Conservation (phyloP, 2,113 vertebrate species). For the Hucho hucho region DNA sequence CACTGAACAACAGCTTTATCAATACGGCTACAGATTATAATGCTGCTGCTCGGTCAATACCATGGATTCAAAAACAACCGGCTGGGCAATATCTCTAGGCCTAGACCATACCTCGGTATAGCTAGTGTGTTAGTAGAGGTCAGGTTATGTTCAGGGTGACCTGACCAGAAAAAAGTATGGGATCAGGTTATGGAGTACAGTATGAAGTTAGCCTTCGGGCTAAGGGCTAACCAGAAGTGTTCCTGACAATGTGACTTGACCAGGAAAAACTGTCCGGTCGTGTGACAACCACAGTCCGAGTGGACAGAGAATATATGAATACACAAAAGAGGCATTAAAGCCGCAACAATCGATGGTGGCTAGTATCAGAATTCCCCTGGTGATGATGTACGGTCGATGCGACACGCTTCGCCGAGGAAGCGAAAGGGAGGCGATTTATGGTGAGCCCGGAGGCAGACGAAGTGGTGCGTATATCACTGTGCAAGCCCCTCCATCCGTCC, state of each 20-base stretch:
- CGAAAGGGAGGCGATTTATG: background rate
- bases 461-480: background rate
- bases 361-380: constrained; percentile 27
- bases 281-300: background rate
- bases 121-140: too few species aligned
- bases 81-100: background rate
- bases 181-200: too few species aligned
- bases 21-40: background rate
- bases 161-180: too few species aligned
- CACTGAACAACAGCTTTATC: constrained; percentile 7
- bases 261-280: background rate
- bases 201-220: too few species aligned
- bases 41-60: background rate
- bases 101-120: too few species aligned
- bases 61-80: background rate
- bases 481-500: background rate
- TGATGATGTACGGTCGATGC: constrained; percentile 30
- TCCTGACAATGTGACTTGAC: background rate
- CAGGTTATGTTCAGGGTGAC: too few species aligned
- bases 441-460: background rate
- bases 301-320: constrained; percentile 23
- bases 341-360: constrained; percentile 36
- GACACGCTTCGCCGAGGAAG: too few species aligned
- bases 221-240: too few species aligned
- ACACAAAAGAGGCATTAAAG: constrained; percentile 27